Evolutionary conservation across 2,797 vertebrate genomes (phyloP).

Genomic region (Neomorphus geoffroyi): DNA sequence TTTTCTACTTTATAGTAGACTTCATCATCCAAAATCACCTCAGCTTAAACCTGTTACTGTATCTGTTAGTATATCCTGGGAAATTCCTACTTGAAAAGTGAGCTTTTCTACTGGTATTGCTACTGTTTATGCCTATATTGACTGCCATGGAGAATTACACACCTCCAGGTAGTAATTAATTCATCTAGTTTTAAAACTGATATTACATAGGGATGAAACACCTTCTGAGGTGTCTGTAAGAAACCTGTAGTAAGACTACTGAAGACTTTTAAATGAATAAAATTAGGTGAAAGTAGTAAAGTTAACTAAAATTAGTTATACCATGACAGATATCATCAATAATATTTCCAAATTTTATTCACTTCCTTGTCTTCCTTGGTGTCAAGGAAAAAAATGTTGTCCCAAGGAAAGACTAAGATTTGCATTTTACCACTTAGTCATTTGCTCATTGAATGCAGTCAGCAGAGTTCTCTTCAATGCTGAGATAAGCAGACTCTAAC

Average conservation of each 20-base stretch:
- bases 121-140: not conserved
- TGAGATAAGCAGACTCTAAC: not conserved
- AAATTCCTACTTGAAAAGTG: not conserved
- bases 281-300: not conserved
- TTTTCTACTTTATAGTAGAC: not conserved
- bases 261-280: not conserved
- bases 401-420: not conserved
- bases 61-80: not conserved
- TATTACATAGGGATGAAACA: not conserved
- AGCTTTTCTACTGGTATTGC: not conserved
- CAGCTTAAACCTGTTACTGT: not conserved
- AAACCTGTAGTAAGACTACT: not conserved
- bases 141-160: not conserved
- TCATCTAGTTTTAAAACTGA: not conserved
- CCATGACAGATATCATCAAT: not conserved
- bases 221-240: not conserved
- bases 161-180: not conserved
- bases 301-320: not conserved
- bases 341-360: not conserved
- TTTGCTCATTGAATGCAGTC: not conserved
- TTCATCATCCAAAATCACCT: not conserved
- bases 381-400: not conserved
- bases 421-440: not conserved
- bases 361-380: not conserved
- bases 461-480: not conserved